Evolutionary conservation across 1,140 invertebrate species (phyloP).

Genomic region (Ctenoplectra terminalis): DNA sequence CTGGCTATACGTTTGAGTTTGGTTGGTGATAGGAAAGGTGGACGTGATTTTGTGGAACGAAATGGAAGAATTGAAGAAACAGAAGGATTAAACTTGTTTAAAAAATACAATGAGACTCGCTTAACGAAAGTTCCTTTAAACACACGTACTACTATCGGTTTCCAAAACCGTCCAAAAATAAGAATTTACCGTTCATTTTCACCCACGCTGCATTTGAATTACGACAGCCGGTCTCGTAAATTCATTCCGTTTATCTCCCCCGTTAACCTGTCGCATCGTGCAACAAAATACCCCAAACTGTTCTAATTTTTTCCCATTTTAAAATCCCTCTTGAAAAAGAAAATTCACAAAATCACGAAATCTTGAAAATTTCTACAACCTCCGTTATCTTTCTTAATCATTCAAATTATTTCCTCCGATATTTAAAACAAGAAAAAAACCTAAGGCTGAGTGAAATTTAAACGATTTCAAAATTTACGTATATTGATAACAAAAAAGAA

Average conservation of each 20-base stretch:
- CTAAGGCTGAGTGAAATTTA: too few species aligned
- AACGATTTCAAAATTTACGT: too few species aligned
- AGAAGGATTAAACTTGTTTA: too few species aligned
- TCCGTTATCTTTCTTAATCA: too few species aligned
- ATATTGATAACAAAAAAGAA: too few species aligned
- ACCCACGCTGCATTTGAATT: not conserved
- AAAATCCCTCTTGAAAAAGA: not conserved
- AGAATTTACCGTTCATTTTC: constrained; percentile 5
- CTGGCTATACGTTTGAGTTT: too few species aligned
- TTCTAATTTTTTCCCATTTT: not conserved
- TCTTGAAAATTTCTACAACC: not conserved
- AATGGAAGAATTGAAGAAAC: too few species aligned
- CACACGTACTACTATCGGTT: too few species aligned
- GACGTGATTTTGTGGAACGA: too few species aligned
- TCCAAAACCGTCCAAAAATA: not conserved
- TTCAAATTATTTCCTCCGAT: too few species aligned
- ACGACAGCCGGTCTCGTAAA: not conserved
- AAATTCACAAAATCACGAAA: not conserved
- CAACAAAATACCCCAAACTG: not conserved
- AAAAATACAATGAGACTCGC: not conserved
- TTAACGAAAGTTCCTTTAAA: not conserved
- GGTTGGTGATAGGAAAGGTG: too few species aligned
- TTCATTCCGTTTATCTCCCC: constrained; percentile 1
- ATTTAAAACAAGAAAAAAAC: too few species aligned
- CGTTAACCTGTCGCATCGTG: not conserved